Evolutionary conservation across 2,888 invertebrate genomes (phyloP), one percentile per base, ranked within the genome.

Genomic region (Macrophya annulata): DNA sequence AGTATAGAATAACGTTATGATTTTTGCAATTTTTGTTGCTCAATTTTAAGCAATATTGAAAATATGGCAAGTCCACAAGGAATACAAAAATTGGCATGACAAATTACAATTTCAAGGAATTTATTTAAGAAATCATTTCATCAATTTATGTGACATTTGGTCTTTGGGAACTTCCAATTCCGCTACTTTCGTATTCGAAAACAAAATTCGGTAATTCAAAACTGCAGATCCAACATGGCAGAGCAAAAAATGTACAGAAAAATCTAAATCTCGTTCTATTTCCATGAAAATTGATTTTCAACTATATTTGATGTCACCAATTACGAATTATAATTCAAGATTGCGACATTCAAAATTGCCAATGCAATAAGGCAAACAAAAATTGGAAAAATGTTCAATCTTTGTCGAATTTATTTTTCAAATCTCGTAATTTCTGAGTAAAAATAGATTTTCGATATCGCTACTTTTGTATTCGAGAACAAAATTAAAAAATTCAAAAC

Each of bases 401-500:
- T 31, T 31, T 31, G 31, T 31, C 31, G 31, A 31, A 31, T 31
- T 31, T 3, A 31, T 31, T 31, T 31, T 31, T 31, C 31, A 3
- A 31, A 31, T 31, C 48, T 48, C 48, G 48, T 12, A 48, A 48
- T 48, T 48, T 48, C 48, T 15, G n/a, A 10, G 17, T 12, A 55
- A 17, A 12, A 17, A 9, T 55, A 9, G 17, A 4, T 17, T 4
- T 12, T 17, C 0, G 51, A 21, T 5, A 17, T 21, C 21, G 4
- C 5, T 21, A 5, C 4, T 62, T 21, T 21, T 9, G 21, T 17
- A 62, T 62, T 21, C 1, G 2, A 17, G 71, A 10, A 17, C 15
- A 51, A 8, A 74, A 85, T 84, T 76, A 0, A 45, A 68, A 12
- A 62, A 25, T 48, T 59, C 82, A n/a, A 15, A 25, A 15, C n/a